Conservation (phyloP, 2,113 vertebrate genomes). For the Pseudorasbora parva region DNA sequence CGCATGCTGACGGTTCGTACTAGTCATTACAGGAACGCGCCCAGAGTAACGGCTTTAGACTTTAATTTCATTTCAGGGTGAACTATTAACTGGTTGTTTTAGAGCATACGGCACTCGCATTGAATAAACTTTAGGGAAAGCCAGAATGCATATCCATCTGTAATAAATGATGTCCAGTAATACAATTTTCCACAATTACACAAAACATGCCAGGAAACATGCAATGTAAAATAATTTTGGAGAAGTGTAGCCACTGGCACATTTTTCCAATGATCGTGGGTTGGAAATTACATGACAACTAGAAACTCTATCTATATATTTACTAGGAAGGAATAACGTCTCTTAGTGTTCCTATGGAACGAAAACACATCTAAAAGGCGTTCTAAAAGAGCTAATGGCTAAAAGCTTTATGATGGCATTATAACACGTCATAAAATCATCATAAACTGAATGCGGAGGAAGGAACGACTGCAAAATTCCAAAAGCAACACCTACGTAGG, state of each 20-base stretch:
- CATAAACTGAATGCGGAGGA: conserved; percentile 4
- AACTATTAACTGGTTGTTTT: too few relatives aligned
- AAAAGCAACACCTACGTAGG: conserved; percentile 18
- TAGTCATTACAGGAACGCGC: too few relatives aligned
- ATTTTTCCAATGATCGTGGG: too few relatives aligned
- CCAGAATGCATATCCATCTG: too few relatives aligned
- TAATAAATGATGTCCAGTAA: too few relatives aligned
- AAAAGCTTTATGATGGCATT: conserved; percentile 45
- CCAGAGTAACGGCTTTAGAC: too few relatives aligned
- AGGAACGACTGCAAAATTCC: conserved; percentile 30
- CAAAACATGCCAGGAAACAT: not conserved
- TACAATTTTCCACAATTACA: not conserved
- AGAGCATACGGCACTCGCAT: too few relatives aligned
- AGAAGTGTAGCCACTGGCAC: too few relatives aligned
- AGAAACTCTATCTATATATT: not conserved
- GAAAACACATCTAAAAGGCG: not conserved
- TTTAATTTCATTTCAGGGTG: too few relatives aligned
- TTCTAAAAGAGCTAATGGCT: conserved; percentile 22
- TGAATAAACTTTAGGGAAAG: too few relatives aligned
- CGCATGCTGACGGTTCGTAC: too few relatives aligned
- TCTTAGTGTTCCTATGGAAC: not conserved
- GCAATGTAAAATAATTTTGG: not conserved
- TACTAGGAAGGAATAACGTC: not conserved
- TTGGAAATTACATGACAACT: not conserved
- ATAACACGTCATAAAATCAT: conserved; percentile 36